Evolutionary conservation across 2,797 vertebrate species (phyloP), one percentile per base, ranked within the genome.

Genomic region (Sylvia borin): DNA sequence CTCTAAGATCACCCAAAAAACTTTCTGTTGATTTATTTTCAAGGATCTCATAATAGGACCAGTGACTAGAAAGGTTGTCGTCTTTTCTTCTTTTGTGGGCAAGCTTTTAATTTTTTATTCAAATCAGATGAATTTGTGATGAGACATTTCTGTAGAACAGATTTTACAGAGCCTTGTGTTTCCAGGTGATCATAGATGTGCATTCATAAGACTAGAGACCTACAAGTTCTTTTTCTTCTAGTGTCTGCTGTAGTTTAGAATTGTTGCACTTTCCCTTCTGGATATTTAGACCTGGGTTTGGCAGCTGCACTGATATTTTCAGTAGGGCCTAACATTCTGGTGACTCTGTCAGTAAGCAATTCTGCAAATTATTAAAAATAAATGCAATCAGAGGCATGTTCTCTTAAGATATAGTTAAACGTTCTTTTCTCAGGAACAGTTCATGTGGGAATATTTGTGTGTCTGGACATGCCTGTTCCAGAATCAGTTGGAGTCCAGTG

Each of bases 151-250:
- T 77, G 21, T 58, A 58, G 51, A 72, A 45, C 1, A 66, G 13
- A 31, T 55, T 42, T 77, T 26, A 4, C 24, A 32, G 26, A 74
- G 10, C 34, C 8, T 70, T 3, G 0, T 50, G 22, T 71, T 90
- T 62, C 36, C 5, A 20, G 19, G 31, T 1, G 2, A 34, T 36
- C 2, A 2, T 20, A 57, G 14, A 10, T 27, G 54, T 81, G 10
- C 13, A 31, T 80, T 76, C 2, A 0, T 73, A 38, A 73, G 31
- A 36, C 8, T 0, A 0, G 12, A 58, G 9, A 45, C 21, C 1
- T 64, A 43, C 10, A 65, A 43, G 26, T 58, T n/a, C 11, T 53
- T 85, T 76, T 57, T 13, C 14, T 50, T 55, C 34, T 21, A 34
- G 36, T 3, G 3, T 22, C 45, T 64, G 19, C 36, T 13, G 10